Evolutionary conservation across 2,797 vertebrate species (phyloP).

Genomic region (Halcyon badia): DNA sequence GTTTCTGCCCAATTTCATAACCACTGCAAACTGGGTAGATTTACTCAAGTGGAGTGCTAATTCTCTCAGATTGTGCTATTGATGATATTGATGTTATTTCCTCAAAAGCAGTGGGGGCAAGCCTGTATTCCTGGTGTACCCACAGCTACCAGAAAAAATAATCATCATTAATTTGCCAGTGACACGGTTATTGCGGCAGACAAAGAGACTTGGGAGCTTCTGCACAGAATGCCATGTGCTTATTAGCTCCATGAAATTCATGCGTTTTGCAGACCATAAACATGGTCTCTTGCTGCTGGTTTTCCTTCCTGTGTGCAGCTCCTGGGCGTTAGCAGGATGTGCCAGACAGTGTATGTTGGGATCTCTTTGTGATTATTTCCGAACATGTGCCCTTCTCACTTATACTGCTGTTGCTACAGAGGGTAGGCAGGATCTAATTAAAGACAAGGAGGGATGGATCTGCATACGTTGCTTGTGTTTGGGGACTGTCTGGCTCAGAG

Average conservation of each 20-base stretch:
- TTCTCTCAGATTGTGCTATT: not conserved
- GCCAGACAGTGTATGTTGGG: not conserved
- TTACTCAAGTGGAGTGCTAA: not conserved
- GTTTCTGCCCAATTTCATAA: not conserved
- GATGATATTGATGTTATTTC: not conserved
- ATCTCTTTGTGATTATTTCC: not conserved
- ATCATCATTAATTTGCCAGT: not conserved
- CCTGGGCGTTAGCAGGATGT: not conserved
- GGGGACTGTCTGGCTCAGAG: conserved; percentile 32
- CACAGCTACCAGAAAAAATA: not conserved
- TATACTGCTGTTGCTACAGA: not conserved
- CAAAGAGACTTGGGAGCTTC: not conserved
- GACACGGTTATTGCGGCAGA: fast-evolving
- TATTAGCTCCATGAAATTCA: not conserved
- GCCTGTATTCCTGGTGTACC: not conserved
- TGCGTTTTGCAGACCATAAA: not conserved
- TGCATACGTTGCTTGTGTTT: conserved; percentile 63
- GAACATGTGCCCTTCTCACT: conserved; percentile 33
- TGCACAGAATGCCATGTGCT: not conserved
- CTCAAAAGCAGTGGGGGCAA: not conserved
- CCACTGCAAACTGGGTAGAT: not conserved
- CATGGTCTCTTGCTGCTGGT: not conserved
- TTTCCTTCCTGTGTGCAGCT: not conserved
- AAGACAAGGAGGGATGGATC: conserved; percentile 6
- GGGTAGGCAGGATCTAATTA: conserved; percentile 61